These are phyloP conservation scores for Pachyuromys duprasi DNA, from an alignment of 2,797 vertebrate species.

Conservation along the genomic window DNA sequence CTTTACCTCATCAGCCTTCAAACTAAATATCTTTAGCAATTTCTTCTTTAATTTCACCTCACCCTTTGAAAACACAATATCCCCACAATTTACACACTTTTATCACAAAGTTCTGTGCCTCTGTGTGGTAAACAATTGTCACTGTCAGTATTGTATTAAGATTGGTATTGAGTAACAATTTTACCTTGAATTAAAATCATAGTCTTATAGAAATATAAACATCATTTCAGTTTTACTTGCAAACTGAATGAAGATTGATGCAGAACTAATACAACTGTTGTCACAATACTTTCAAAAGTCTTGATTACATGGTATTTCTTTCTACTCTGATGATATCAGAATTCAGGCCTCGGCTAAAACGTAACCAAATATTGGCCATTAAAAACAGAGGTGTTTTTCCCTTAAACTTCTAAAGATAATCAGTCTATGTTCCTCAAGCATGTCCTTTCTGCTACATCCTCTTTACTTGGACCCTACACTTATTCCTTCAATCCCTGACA, in stretches of 20 bases:
- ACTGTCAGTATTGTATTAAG: not conserved
- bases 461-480: no score
- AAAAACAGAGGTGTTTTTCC: not conserved
- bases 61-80: not conserved
- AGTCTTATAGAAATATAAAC: no score
- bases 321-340: not conserved
- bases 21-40: not conserved
- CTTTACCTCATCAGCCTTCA: no score
- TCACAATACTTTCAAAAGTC: slow-evolving; percentile 16
- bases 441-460: no score
- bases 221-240: no score
- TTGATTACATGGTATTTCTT: slow-evolving; percentile 34
- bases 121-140: not conserved
- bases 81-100: not conserved
- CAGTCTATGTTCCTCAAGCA: not conserved
- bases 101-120: not conserved
- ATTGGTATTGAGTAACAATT: no score
- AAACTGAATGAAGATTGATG: no score
- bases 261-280: slow-evolving; percentile 42
- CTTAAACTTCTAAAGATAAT: not conserved
- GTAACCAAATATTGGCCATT: not conserved
- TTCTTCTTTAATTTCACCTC: not conserved
- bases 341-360: not conserved
- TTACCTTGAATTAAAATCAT: no score
- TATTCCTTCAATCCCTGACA: no score